Percentiles rank a stretch among this genome's conserved stretches.
phyloP scores from a whole-genome alignment of 2,888 invertebrate species.

The Drosophila robusta region DNA sequence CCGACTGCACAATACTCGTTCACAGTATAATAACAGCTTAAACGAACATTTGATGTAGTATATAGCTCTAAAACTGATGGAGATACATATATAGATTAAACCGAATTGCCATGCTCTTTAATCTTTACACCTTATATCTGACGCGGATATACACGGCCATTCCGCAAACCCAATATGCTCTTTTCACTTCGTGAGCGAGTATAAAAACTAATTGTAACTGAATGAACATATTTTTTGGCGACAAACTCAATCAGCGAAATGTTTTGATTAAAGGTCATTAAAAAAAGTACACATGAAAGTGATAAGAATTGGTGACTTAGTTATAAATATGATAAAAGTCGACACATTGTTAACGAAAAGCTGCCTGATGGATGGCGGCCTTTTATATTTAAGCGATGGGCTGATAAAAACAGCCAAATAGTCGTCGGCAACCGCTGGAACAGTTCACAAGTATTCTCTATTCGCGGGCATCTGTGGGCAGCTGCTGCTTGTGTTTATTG shows the following conservation, averaged over 20 bases:
- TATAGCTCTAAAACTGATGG: no score
- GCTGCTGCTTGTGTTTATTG: constrained; percentile 13
- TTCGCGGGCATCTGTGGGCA: constrained; percentile 1
- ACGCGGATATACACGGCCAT: no score
- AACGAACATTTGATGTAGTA: no score
- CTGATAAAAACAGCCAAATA: constrained; percentile 22
- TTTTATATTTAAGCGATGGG: constrained; percentile 34
- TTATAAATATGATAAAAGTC: constrained; percentile 37
- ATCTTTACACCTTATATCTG: no score
- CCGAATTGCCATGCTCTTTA: no score
- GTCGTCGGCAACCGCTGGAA: constrained; percentile 18
- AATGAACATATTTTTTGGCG: neutral
- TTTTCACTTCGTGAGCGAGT: no score
- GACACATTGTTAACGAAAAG: constrained; percentile 21
- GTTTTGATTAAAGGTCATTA: constrained; percentile 12
- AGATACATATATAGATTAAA: no score
- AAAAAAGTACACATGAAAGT: constrained; percentile 9
- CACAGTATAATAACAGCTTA: no score
- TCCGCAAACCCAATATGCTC: no score
- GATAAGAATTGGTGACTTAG: constrained; percentile 32
- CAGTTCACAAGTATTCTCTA: constrained; percentile 18
- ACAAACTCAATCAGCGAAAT: constrained; percentile 9
- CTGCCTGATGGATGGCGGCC: constrained; percentile 5
- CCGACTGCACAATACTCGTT: no score
- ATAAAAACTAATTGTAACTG: neutral